Conservation (phyloP, 2,888 invertebrate species). For the Cacoxenus indagator region DNA sequence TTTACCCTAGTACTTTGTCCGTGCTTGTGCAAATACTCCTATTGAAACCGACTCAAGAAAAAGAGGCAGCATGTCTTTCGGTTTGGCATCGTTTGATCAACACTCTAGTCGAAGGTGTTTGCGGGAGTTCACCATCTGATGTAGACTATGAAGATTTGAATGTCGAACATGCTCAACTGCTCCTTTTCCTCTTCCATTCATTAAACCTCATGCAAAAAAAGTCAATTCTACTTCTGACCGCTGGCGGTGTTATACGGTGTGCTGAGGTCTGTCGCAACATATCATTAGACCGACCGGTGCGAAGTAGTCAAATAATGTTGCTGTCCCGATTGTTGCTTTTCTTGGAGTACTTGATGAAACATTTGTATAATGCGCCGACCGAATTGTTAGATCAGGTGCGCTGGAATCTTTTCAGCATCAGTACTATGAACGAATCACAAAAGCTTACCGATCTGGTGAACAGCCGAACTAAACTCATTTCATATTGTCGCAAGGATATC, state of each 20-base stretch:
- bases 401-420: conserved; percentile 81
- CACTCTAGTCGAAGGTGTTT: conserved; percentile 88
- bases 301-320: conserved; percentile 81
- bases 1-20: conserved; percentile 82
- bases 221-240: conserved; percentile 86
- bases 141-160: conserved; percentile 81
- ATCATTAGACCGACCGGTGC: conserved; percentile 64
- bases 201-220: conserved; percentile 97
- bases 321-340: conserved; percentile 87
- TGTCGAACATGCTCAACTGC: conserved; percentile 94
- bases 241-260: conserved; percentile 80
- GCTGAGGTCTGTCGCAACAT: conserved; percentile 75
- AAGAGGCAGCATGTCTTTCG: conserved; percentile 89
- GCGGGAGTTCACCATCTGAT: conserved; percentile 61
- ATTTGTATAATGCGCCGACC: conserved; percentile 93
- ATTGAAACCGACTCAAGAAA: conserved; percentile 84
- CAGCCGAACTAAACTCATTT: conserved; percentile 76
- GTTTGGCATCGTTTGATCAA: conserved; percentile 94
- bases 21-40: conserved; percentile 89
- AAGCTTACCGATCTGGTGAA: conserved; percentile 71
- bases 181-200: conserved; percentile 94
- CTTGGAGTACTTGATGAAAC: conserved; percentile 94
- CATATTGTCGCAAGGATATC: conserved; percentile 79
- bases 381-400: conserved; percentile 89
- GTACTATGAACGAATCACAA: conserved; percentile 75